Evolutionary conservation across 1,140 invertebrate species (phyloP), one percentile per base, ranked within the genome.

Genomic region (Drosophila navojoa): DNA sequence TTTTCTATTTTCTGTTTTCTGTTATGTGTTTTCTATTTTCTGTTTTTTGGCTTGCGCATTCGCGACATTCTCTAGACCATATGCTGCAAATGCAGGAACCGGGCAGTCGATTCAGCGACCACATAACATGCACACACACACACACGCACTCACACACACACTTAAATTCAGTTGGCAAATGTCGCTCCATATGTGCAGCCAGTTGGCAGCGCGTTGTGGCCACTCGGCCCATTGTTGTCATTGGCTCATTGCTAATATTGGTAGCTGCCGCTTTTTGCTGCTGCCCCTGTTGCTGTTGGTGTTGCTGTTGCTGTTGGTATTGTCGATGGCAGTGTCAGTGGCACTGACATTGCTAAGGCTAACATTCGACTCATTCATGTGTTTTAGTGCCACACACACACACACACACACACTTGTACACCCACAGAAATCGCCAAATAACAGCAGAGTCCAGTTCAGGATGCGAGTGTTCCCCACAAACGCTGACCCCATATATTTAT

Each of bases 241-340:
- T 76, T 78, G 82, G 75, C 60, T 75, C 82, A 87, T 87, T 87
- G 82, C 81, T 87, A 86, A 86, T 86, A 86, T 86, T 87, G 79
- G 82, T 67, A 62, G 81, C 81, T 86, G 50, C 67, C 64, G 80
- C 66, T 68, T 67, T 66, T 67, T 61, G 67, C 40, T 42, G 40
- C 5, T 42, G 40, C 40, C 19, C 19, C 19, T 22, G 27, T 29
- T 58, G 22, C 9, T 66, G 32, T 9, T 32, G 32, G 7, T 32
- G 9, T 9, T 32, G 32, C 32, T 32, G 5, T 42, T 62, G 38
- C 10, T 64, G 57, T 25, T 60, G 64, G 49, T 62, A 63, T 64
- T 71, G 70, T 62, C 60, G 72, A 49, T 85, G 68, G 27, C 76
- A 76, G 76, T 89, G 82, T 72, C 84, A 82, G 66, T 86, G 77